Conservation (phyloP, 2,113 vertebrate species). For the Capreolus pygargus region DNA sequence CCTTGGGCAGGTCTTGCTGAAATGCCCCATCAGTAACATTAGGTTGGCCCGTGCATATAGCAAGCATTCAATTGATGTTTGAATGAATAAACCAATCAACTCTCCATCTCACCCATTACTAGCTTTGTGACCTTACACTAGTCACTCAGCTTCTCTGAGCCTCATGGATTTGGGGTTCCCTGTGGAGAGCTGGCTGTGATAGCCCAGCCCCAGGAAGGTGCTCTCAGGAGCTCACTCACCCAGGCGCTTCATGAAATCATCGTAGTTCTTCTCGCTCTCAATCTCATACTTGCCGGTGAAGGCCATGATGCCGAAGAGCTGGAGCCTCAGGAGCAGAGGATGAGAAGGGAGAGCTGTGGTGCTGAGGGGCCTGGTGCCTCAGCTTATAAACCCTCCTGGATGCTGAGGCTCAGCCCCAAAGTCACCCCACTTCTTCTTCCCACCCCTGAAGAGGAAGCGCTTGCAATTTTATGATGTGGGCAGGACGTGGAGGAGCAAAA, state of each 20-base stretch:
- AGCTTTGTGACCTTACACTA: not conserved
- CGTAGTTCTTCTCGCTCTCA: constrained; percentile 67
- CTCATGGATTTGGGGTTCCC: not conserved
- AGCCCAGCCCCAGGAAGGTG: not conserved
- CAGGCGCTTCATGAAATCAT: constrained; percentile 57
- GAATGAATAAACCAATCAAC: not conserved
- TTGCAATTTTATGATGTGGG: constrained; percentile 51
- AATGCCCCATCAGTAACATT: not conserved
- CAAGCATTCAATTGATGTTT: not conserved
- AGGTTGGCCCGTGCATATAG: not conserved
- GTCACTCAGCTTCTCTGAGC: not conserved
- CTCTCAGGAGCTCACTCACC: constrained; percentile 52
- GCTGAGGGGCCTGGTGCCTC: not conserved
- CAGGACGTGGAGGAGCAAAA: not conserved
- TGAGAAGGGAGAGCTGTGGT: not conserved
- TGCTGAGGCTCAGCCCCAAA: not conserved
- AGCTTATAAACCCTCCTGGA: constrained; percentile 54
- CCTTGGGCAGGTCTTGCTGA: not conserved
- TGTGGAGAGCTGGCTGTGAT: not conserved
- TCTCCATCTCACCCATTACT: not conserved
- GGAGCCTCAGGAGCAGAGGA: not conserved
- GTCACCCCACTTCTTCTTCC: constrained; percentile 43
- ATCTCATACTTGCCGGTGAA: constrained; percentile 64
- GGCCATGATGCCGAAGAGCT: constrained; percentile 41
- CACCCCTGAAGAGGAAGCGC: not conserved